A percentile compares a stretch with the other conserved stretches of the same genome.
These are phyloP conservation scores for Momotus momota DNA, from an alignment of 2,797 vertebrate species.

Conservation along the genomic window DNA sequence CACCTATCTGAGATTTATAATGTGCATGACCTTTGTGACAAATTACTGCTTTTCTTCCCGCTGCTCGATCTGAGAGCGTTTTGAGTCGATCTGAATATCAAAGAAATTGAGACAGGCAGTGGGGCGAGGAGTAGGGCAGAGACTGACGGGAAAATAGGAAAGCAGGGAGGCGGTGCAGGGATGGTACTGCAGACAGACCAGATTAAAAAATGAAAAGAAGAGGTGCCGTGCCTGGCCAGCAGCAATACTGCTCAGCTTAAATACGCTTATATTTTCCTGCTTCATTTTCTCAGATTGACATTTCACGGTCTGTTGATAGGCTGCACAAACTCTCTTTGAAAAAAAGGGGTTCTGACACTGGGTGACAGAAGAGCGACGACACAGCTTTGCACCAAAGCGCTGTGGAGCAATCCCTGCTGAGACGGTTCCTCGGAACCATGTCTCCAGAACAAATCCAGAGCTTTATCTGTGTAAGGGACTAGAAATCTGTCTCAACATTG, in stretches of 20 bases:
- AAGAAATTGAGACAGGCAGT: slow-evolving; percentile 23
- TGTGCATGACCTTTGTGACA: neutral
- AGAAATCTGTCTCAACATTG: too few species aligned
- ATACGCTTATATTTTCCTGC: accelerated
- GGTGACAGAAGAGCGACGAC: neutral
- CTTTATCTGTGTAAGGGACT: neutral
- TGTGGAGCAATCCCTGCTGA: neutral
- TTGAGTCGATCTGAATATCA: slow-evolving; percentile 55
- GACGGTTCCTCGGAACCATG: neutral
- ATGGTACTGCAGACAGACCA: neutral
- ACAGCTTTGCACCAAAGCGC: neutral
- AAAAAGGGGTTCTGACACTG: neutral
- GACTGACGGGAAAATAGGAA: neutral
- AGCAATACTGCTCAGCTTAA: neutral
- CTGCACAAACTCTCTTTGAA: neutral
- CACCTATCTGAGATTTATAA: neutral
- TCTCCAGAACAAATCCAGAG: neutral
- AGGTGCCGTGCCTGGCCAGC: neutral
- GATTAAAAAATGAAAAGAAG: neutral
- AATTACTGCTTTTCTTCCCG: neutral
- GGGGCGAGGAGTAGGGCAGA: neutral
- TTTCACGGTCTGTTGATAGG: neutral
- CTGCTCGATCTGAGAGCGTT: slow-evolving; percentile 22
- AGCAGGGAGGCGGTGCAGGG: neutral
- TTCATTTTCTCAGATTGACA: neutral